Base-by-base conservation (phyloP, 2,797 vertebrate genomes). In the Microhierax caerulescens region DNA sequence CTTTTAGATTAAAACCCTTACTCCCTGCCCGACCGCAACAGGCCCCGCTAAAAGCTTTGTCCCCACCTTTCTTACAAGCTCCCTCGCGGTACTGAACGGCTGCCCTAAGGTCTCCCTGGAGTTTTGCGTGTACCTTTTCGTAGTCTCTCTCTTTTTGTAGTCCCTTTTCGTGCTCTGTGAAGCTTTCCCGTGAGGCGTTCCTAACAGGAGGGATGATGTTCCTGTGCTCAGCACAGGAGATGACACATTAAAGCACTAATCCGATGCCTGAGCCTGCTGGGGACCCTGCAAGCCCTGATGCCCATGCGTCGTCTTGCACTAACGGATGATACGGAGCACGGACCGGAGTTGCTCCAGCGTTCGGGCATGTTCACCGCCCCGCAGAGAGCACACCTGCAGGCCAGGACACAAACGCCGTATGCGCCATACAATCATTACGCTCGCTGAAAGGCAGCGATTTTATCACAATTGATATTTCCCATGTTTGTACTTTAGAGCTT, bases 391-490 rank as follows among this genome's bases (percentile, higher is more conserved):
- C 25, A 69, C 73, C 64, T 10, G 20, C 70, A 84, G 53, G 25
- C 79, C 75, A 63, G 69, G 75, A 69, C 79, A 77, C 3, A 24
- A 79, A 10, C 81, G 67, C 63, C 87, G 83, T 16, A 28, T 65
- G n/a, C 67, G 75, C 12, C 5, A 39, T 8, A 41, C 15, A 47
- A 64, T 69, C 57, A 30, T 64, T 61, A 22, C 3, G 24, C 65
- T 90, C n/a, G 34, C 30, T 37, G 65, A 77, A 80, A 78, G 45
- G 79, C 65, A 88, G 74, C 43, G 23, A 57, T 93, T 94, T 94
- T 61, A 88, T 82, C 75, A 87, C 80, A 82, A 91, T 91, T 77
- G 72, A 32, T 95, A 88, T 94, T 94, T 93, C 75, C 68, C 76
- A 70, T 85, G 87, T 85, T 91, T 85, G 70, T 85, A 11, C 84